Percentiles rank a stretch among this genome's conserved stretches.
Evolutionary conservation across 2,888 invertebrate genomes (phyloP).

Genomic region (Acrobeloides nanus): DNA sequence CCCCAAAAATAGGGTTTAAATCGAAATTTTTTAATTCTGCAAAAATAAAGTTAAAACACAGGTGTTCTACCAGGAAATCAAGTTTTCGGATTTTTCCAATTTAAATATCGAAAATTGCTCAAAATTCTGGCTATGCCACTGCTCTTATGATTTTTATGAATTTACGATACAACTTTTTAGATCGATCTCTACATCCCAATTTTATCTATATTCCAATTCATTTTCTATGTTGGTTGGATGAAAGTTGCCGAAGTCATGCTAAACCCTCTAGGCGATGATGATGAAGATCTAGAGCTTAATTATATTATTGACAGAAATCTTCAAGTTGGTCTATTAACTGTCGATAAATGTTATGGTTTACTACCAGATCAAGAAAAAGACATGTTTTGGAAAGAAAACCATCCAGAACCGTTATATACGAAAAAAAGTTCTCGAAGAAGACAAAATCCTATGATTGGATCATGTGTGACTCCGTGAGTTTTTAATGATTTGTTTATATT

Average conservation of each 20-base stretch:
- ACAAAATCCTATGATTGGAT: constrained; percentile 45
- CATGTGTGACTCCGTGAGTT: too few species aligned
- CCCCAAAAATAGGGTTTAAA: too few species aligned
- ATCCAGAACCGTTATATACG: constrained; percentile 47
- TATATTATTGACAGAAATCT: too few species aligned
- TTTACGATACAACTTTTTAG: too few species aligned
- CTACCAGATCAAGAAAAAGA: constrained; percentile 38
- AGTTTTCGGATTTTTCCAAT: too few species aligned
- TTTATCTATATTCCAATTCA: constrained; percentile 44
- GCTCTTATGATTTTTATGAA: too few species aligned
- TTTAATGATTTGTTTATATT: too few species aligned
- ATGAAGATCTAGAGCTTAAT: constrained; percentile 49
- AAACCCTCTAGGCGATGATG: constrained; percentile 41
- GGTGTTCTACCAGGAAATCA: too few species aligned
- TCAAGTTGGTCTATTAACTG: constrained; percentile 43
- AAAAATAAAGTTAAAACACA: too few species aligned
- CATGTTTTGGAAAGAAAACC: constrained; percentile 50
- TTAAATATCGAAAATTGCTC: too few species aligned
- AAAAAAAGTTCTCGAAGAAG: constrained; percentile 39
- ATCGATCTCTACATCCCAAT: constrained; percentile 40
- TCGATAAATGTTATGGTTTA: constrained; percentile 39
- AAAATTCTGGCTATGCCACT: too few species aligned
- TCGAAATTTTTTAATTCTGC: too few species aligned
- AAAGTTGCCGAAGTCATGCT: constrained; percentile 46
- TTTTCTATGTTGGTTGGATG: constrained; percentile 47